Evolutionary conservation across 2,888 invertebrate genomes (phyloP).

Genomic region (Pollenia labialis): DNA sequence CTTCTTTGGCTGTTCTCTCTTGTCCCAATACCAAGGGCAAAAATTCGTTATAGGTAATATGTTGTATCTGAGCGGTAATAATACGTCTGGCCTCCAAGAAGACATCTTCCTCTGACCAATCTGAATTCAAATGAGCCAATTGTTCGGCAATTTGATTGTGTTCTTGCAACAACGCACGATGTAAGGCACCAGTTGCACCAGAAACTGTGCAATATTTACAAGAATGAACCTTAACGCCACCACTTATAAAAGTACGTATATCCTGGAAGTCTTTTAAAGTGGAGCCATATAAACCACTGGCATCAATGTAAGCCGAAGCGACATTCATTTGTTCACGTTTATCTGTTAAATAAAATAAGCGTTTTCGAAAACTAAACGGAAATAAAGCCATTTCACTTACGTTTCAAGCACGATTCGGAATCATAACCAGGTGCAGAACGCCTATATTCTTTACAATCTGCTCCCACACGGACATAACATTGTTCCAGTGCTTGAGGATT

Average conservation of each 20-base stretch:
- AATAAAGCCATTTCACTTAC: slow-evolving; percentile 83
- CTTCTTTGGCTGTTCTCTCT: slow-evolving; percentile 82
- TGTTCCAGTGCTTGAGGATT: slow-evolving; percentile 85
- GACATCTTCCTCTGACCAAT: slow-evolving; percentile 91
- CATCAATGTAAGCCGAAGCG: slow-evolving; percentile 93
- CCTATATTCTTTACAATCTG: slow-evolving; percentile 87
- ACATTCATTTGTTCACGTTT: slow-evolving; percentile 93
- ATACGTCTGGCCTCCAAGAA: slow-evolving; percentile 91
- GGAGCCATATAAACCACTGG: slow-evolving; percentile 91
- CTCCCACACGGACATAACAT: slow-evolving; percentile 85
- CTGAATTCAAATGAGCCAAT: slow-evolving; percentile 88
- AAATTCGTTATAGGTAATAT: slow-evolving; percentile 93
- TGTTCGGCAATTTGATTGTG: slow-evolving; percentile 92
- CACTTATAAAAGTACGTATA: slow-evolving; percentile 89
- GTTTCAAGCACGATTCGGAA: slow-evolving; percentile 87
- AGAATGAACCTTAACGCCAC: slow-evolving; percentile 88
- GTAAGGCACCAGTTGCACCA: slow-evolving; percentile 89
- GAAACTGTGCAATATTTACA: slow-evolving; percentile 88
- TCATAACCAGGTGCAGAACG: slow-evolving; percentile 89
- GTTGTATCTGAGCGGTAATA: slow-evolving; percentile 91
- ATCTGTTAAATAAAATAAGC: slow-evolving; percentile 83
- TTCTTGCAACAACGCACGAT: slow-evolving; percentile 89
- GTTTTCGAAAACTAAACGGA: too few relatives aligned
- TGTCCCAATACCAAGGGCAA: slow-evolving; percentile 90
- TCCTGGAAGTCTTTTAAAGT: slow-evolving; percentile 89